Conservation (phyloP, 1,140 invertebrate genomes). For the Drosophila insularis region DNA sequence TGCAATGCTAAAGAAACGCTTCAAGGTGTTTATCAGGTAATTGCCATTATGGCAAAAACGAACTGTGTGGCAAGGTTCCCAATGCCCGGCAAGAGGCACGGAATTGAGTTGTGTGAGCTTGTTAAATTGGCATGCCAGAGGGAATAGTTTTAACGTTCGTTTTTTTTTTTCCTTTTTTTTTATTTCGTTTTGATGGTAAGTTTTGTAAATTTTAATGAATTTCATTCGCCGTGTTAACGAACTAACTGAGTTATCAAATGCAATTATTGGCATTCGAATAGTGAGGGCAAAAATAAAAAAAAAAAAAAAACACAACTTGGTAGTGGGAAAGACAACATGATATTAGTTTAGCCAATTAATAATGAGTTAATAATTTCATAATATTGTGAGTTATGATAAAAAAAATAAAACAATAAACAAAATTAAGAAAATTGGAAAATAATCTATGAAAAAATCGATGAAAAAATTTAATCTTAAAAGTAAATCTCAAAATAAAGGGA, state of each 20-base stretch:
- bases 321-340: background rate
- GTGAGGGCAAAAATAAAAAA: too few relatives aligned
- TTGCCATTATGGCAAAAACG: slow-evolving; percentile 37
- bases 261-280: slow-evolving; percentile 2
- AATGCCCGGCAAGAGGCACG: background rate
- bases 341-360: background rate
- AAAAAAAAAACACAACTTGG: too few relatives aligned
- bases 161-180: background rate
- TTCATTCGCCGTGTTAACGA: slow-evolving; percentile 12
- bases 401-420: too few relatives aligned
- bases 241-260: slow-evolving; percentile 9
- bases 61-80: background rate
- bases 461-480: background rate
- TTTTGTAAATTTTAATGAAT: slow-evolving; percentile 17
- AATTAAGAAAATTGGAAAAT: too few relatives aligned
- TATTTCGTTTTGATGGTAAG: background rate
- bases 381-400: too few relatives aligned
- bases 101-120: slow-evolving; percentile 5
- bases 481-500: background rate
- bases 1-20: slow-evolving; percentile 24
- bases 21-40: slow-evolving; percentile 61
- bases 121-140: slow-evolving; percentile 4
- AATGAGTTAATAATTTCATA: too few relatives aligned
- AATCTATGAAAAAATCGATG: too few relatives aligned
- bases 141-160: background rate